These are phyloP conservation scores for Pteropus alecto DNA, from an alignment of 2,113 vertebrate species.

Conservation along the genomic window DNA sequence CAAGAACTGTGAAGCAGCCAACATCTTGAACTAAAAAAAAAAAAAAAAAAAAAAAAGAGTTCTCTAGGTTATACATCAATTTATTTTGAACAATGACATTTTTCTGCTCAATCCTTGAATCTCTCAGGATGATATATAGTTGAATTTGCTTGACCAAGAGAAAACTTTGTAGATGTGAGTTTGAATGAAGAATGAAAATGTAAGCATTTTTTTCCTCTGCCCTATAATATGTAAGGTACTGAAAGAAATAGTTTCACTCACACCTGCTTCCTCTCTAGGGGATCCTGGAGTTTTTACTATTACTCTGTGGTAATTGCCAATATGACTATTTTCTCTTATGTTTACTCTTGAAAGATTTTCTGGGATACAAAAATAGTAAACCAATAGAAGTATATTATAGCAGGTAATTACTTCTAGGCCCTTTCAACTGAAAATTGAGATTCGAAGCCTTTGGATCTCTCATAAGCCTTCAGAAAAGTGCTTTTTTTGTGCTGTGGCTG, in stretches of 20 bases:
- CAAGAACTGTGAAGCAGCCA: neutral
- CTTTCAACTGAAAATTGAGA: conserved; percentile 48
- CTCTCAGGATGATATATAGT: neutral
- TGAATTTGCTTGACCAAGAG: neutral
- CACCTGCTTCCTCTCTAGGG: neutral
- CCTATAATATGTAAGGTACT: neutral
- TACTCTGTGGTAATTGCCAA: neutral
- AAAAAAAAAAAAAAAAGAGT: neutral
- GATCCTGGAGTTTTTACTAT: neutral
- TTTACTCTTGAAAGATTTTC: neutral
- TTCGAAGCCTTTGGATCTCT: neutral
- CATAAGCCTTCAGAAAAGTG: conserved; percentile 25
- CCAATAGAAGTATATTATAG: conserved; percentile 12
- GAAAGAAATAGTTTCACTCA: neutral
- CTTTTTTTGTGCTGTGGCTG: conserved; percentile 6
- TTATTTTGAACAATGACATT: neutral
- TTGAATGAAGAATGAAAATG: neutral
- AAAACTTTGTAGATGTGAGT: neutral
- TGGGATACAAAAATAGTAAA: neutral
- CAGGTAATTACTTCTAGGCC: conserved; percentile 34
- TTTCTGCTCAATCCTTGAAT: neutral
- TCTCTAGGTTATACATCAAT: neutral
- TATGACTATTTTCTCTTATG: neutral
- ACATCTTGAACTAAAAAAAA: neutral
- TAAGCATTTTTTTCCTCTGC: neutral